phyloP scores from a whole-genome alignment of 2,113 vertebrate species.

The Elaphurus davidianus region DNA sequence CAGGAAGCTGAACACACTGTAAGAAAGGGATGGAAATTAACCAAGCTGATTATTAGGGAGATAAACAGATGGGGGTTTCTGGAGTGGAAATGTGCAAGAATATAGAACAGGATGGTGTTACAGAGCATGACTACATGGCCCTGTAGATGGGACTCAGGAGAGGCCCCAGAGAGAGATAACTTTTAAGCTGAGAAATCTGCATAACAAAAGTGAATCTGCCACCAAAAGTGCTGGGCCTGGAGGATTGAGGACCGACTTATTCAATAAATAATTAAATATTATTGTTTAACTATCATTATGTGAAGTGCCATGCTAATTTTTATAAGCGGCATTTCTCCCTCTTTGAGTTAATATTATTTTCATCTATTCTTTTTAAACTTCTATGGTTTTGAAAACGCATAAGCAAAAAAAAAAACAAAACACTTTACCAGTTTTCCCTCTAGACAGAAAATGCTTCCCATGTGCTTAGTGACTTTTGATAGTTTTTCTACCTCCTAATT shows the following conservation, averaged over 20 bases:
- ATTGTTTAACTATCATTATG: not conserved
- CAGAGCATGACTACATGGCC: too few relatives aligned
- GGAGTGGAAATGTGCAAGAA: too few relatives aligned
- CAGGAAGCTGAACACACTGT: not conserved
- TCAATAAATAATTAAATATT: not conserved
- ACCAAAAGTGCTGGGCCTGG: not conserved
- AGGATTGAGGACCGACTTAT: not conserved
- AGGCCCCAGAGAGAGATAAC: not conserved
- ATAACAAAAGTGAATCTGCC: not conserved
- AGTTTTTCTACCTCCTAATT: not conserved
- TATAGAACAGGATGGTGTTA: accelerated
- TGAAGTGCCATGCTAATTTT: not conserved
- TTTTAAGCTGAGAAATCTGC: too few relatives aligned
- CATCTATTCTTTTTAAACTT: not conserved
- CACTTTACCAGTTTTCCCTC: not conserved
- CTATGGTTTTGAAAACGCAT: not conserved
- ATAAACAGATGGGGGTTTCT: not conserved
- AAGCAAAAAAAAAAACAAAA: not conserved
- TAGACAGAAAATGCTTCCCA: not conserved
- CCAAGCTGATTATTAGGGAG: not conserved
- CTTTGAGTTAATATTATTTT: not conserved
- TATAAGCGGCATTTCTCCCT: not conserved
- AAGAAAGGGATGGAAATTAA: not conserved
- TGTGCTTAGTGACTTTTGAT: not conserved
- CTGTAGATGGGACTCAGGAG: too few relatives aligned